These are phyloP conservation scores for Quadroppia sp. DNA, from an alignment of 2,888 invertebrate species.

Conservation along the genomic window DNA sequence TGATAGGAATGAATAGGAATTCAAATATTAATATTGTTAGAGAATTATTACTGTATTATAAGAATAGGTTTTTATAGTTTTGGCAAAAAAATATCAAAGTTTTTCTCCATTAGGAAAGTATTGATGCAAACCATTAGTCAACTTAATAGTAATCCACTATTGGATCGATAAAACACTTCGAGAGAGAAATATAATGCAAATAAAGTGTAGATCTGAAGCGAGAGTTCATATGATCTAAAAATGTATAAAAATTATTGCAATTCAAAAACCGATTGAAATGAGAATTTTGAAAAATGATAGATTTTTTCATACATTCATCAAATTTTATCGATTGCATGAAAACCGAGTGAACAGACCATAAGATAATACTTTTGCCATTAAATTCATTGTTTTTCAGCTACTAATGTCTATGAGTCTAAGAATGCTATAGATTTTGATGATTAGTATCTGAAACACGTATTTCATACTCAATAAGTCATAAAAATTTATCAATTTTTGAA, in stretches of 20 bases:
- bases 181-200: background rate
- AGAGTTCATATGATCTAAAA: background rate
- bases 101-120: background rate
- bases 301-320: background rate
- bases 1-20: no score
- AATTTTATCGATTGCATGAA: background rate
- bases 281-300: no score
- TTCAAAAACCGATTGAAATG: background rate
- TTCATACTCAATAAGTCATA: no score
- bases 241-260: background rate
- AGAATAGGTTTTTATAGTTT: background rate
- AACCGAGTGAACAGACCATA: no score
- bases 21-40: no score
- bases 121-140: constrained; percentile 18
- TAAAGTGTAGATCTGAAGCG: background rate
- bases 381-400: no score
- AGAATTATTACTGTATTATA: no score
- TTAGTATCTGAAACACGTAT: no score
- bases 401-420: no score
- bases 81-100: background rate
- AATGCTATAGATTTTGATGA: no score
- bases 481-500: no score
- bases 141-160: background rate
- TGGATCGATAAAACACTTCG: constrained; percentile 1
- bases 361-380: no score